A percentile compares a stretch with the other conserved stretches of the same genome.
phyloP scores from a whole-genome alignment of 2,797 vertebrate genomes.

The Phrynocephalus forsythii region DNA sequence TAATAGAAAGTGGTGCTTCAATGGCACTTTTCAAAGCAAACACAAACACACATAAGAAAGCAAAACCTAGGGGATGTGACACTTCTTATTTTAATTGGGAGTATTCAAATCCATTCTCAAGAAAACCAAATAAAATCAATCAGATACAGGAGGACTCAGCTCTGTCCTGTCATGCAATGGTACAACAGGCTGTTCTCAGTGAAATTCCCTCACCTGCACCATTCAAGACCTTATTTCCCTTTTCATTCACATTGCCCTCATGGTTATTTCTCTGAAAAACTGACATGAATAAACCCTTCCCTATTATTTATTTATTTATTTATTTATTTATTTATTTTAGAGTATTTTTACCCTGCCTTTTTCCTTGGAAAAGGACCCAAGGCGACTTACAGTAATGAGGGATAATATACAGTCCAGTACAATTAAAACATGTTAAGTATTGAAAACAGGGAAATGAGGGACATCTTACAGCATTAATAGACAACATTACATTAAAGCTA shows the following conservation, averaged over 20 bases:
- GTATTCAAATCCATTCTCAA: background rate
- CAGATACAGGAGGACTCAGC: background rate
- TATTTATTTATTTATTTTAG: too few relatives aligned
- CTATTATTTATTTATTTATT: background rate
- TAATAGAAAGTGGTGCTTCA: too few relatives aligned
- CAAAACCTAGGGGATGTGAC: background rate
- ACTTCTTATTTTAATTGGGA: background rate
- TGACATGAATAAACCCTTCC: background rate
- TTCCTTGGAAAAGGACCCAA: too few relatives aligned
- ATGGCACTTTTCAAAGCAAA: too few relatives aligned
- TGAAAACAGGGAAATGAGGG: too few relatives aligned
- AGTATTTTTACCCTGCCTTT: too few relatives aligned
- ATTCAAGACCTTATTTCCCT: background rate
- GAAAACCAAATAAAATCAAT: background rate
- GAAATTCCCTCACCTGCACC: background rate
- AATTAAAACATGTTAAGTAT: too few relatives aligned
- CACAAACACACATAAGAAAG: background rate
- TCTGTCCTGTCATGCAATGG: background rate
- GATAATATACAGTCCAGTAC: too few relatives aligned
- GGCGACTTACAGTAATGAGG: too few relatives aligned
- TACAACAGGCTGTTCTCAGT: background rate
- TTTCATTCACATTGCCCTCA: background rate
- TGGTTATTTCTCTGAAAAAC: slow-evolving; percentile 6
- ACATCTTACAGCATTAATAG: too few relatives aligned
- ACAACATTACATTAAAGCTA: too few relatives aligned